phyloP scores from a whole-genome alignment of 2,113 vertebrate species.

The Engraulis encrasicolus region DNA sequence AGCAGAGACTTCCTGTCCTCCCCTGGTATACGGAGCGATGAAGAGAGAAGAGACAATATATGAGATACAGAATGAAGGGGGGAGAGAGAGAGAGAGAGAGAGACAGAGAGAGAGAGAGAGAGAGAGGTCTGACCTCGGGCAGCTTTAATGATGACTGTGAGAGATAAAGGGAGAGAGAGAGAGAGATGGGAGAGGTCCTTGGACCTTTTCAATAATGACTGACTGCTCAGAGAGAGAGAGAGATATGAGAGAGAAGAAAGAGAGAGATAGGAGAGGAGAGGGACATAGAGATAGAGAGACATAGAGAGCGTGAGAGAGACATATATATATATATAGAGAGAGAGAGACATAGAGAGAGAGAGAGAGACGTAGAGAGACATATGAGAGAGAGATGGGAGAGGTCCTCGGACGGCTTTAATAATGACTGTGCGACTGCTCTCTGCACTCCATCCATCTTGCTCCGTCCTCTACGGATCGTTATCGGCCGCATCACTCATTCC shows the following conservation, averaged over 20 bases:
- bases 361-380: background rate
- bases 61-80: background rate
- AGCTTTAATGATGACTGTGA: no score
- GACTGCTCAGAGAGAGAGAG: no score
- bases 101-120: background rate
- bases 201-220: no score
- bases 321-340: background rate
- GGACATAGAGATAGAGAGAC: background rate
- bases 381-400: background rate
- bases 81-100: background rate
- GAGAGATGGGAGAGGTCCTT: no score
- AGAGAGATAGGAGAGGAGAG: background rate
- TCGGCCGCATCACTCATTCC: conserved; percentile 53
- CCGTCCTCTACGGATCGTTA: conserved; percentile 23
- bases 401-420: conserved; percentile 33
- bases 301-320: background rate
- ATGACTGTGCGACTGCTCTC: background rate
- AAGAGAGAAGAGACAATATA: no score
- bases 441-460: conserved; percentile 20
- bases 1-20: no score
- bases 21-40: no score
- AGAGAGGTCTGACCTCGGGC: no score
- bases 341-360: background rate
- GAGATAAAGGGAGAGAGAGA: background rate
- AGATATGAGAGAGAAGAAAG: background rate